Percentiles rank a stretch among this genome's conserved stretches.
Conservation (phyloP, 2,888 invertebrate genomes). For the Stenodema calcarata region DNA sequence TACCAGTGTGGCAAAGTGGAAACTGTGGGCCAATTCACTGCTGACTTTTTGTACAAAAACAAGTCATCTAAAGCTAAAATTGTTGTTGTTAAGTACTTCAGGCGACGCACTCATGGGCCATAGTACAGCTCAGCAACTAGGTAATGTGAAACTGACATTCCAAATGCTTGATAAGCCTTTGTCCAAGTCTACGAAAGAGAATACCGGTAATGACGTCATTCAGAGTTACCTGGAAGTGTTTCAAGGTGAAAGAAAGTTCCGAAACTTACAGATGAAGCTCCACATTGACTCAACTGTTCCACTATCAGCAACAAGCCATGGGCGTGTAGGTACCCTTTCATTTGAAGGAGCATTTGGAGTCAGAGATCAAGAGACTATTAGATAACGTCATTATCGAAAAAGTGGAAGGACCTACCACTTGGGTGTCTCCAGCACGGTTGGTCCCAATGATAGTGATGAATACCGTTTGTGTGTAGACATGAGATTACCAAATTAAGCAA, state of each 20-base stretch:
- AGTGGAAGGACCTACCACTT: not conserved
- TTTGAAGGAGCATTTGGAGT: not conserved
- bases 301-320: not conserved
- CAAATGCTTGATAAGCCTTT: not conserved
- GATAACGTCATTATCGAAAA: not conserved
- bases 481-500: slow-evolving; percentile 7
- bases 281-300: not conserved
- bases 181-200: not conserved
- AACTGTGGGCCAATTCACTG: not conserved
- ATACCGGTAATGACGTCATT: not conserved
- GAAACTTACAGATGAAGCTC: not conserved
- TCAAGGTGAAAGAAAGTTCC: not conserved
- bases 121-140: not conserved
- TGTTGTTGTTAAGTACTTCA: not conserved
- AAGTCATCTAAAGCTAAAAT: not conserved
- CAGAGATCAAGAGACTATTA: not conserved
- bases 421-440: not conserved
- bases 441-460: not conserved
- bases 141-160: not conserved
- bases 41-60: not conserved
- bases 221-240: not conserved
- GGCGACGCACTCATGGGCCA: not conserved
- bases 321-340: slow-evolving; percentile 14
- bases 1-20: not conserved
- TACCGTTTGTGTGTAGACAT: slow-evolving; percentile 11